A percentile compares a stretch with the other conserved stretches of the same genome.
Conservation (phyloP, 1,140 invertebrate species). For the Anthonomus grandis region DNA sequence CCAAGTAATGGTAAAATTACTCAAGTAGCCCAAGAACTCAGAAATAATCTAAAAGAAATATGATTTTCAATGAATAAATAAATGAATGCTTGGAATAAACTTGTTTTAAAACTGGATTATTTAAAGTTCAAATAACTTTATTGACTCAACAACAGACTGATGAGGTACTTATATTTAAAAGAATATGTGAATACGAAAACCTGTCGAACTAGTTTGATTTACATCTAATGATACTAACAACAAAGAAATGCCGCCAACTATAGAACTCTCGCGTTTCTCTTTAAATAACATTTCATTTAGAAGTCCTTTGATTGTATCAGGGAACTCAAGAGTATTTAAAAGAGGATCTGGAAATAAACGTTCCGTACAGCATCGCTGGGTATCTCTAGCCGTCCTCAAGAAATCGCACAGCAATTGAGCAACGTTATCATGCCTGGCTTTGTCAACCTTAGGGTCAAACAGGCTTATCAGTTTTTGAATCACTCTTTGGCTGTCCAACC, state of each 20-base stretch:
- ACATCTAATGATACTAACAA: conserved; percentile 67
- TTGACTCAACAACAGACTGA: no score
- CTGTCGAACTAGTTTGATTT: conserved; percentile 49
- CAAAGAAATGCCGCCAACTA: conserved; percentile 76
- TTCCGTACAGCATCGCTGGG: conserved; percentile 58
- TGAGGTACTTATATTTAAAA: no score
- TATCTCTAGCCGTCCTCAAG: conserved; percentile 66
- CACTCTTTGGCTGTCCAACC: conserved; percentile 83
- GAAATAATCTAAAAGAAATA: no score
- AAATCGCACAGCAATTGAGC: conserved; percentile 81
- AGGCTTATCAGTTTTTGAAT: conserved; percentile 78
- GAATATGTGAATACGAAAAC: no score
- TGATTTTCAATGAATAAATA: no score
- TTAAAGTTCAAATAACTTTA: no score
- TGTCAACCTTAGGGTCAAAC: conserved; percentile 70
- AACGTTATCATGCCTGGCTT: conserved; percentile 75
- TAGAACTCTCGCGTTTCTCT: conserved; percentile 68
- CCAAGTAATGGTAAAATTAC: no score
- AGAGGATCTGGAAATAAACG: conserved; percentile 62
- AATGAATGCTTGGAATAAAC: no score
- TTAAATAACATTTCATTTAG: conserved; percentile 68
- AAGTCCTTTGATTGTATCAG: conserved; percentile 62
- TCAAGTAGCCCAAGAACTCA: no score
- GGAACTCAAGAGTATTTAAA: conserved; percentile 65
- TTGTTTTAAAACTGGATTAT: no score